Evolutionary conservation across 2,113 vertebrate species (phyloP), one percentile per base, ranked within the genome.

Genomic region (Scomber japonicus): DNA sequence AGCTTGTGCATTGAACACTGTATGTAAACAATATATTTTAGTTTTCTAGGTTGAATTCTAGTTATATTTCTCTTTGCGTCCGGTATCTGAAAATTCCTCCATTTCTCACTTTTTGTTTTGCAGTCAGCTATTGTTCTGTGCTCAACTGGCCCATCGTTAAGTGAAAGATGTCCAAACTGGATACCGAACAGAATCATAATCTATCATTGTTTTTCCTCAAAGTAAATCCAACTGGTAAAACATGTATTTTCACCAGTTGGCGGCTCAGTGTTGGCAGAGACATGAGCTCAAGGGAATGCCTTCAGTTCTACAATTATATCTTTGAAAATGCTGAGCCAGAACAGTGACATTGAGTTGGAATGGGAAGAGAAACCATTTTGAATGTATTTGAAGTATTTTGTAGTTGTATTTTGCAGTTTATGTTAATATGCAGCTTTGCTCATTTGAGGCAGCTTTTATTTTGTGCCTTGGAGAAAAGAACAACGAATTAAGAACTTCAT

Each of bases 241-340:
- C 17, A 51, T 10, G 4, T 1, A n/a, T 27, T 17, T 50, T 45
- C 63, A 48, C 48, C 57, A 55, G 35, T 62, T 82, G 62, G 74
- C 54, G 24, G 60, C 21, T 66, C 5, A 5, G 65, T 53, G 24
- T 51, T 48, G 70, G 60, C 59, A 56, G 49, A 78, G 19, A 9
- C 27, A 63, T 44, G 46, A 30, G 11, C 54, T 57, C 5, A 6
- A 59, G 57, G 31, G 54, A 59, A 31, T 45, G 11, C 2, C 12
- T 66, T 17, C 51, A n/a, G 35, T 15, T 82, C 60, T 57, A 61
- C 66, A 24, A 75, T 17, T 57, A 50, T 12, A 9, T 67, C 44
- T 44, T 14, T 27, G 24, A 24, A 45, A 14, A 51, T 54, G 27
- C 14, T 7, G 1, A 14, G 40, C 49, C 24, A 44, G 31, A 35